phyloP scores from a whole-genome alignment of 2,888 invertebrate genomes.

The Dysmachus trigonus region DNA sequence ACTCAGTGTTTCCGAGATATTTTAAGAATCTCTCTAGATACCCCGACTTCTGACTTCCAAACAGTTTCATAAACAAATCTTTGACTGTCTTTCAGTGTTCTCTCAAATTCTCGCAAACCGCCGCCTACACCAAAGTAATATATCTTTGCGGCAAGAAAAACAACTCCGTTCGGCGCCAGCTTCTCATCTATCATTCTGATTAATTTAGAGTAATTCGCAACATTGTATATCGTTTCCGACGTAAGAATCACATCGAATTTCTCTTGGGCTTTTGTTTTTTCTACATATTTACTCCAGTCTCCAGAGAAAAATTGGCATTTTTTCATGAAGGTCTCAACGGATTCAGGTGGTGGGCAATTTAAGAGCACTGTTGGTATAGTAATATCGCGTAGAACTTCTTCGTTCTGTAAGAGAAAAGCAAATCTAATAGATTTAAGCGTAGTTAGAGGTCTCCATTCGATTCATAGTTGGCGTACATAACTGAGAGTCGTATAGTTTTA shows the following conservation, averaged over 20 bases:
- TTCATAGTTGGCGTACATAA: no score
- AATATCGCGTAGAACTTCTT: slow-evolving; percentile 80
- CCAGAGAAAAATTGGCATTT: slow-evolving; percentile 72
- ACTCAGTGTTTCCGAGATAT: slow-evolving; percentile 41
- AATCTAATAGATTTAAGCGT: not conserved
- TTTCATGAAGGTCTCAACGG: not conserved
- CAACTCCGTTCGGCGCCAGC: slow-evolving; percentile 68
- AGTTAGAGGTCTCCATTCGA: no score
- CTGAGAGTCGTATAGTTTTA: no score
- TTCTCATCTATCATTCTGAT: slow-evolving; percentile 72
- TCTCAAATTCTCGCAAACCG: slow-evolving; percentile 79
- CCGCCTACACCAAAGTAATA: slow-evolving; percentile 97
- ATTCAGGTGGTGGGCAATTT: slow-evolving; percentile 66
- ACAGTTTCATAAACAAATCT: slow-evolving; percentile 68
- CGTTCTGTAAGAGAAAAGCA: slow-evolving; percentile 71
- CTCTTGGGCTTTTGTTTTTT: slow-evolving; percentile 61
- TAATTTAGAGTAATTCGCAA: slow-evolving; percentile 80
- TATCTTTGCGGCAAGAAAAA: slow-evolving; percentile 86
- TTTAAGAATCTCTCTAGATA: slow-evolving; percentile 61
- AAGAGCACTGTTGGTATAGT: slow-evolving; percentile 84
- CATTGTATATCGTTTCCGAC: slow-evolving; percentile 93
- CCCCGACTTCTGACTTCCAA: slow-evolving; percentile 70
- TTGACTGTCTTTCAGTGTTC: slow-evolving; percentile 67
- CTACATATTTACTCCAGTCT: slow-evolving; percentile 75
- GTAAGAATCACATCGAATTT: slow-evolving; percentile 88